Conservation (phyloP, 2,113 vertebrate species). For the Otolemur garnettii region DNA sequence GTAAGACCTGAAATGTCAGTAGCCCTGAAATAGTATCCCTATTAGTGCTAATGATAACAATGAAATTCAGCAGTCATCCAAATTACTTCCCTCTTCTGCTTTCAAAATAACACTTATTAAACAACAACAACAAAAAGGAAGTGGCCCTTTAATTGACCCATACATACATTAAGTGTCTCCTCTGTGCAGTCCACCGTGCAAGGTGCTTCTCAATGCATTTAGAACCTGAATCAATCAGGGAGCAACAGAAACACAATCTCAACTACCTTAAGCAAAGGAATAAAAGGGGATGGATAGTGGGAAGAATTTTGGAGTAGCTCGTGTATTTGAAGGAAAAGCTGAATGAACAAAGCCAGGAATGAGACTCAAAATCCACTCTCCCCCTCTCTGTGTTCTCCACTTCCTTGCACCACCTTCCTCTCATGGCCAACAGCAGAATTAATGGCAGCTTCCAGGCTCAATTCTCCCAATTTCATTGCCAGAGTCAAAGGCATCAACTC, state of each 20-base stretch:
- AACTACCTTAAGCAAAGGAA: neutral
- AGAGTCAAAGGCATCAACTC: neutral
- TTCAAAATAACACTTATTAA: constrained; percentile 25
- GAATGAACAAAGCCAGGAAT: neutral
- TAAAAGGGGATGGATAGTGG: neutral
- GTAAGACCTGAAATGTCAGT: constrained; percentile 1
- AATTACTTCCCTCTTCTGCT: neutral
- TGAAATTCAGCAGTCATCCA: neutral
- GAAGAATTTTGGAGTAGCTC: neutral
- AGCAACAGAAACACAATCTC: neutral
- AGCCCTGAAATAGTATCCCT: neutral
- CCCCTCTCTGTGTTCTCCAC: neutral
- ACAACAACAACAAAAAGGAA: neutral
- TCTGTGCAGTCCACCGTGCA: neutral
- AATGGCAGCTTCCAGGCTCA: neutral
- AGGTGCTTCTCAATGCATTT: neutral
- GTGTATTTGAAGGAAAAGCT: neutral
- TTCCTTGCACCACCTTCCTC: neutral
- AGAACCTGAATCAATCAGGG: neutral
- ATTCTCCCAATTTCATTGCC: neutral
- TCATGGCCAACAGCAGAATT: neutral
- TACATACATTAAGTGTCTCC: neutral
- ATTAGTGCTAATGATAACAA: neutral
- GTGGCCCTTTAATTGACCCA: neutral
- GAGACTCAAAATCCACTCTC: neutral